phyloP scores from a whole-genome alignment of 2,888 invertebrate genomes.

The Harpalus rubripes region DNA sequence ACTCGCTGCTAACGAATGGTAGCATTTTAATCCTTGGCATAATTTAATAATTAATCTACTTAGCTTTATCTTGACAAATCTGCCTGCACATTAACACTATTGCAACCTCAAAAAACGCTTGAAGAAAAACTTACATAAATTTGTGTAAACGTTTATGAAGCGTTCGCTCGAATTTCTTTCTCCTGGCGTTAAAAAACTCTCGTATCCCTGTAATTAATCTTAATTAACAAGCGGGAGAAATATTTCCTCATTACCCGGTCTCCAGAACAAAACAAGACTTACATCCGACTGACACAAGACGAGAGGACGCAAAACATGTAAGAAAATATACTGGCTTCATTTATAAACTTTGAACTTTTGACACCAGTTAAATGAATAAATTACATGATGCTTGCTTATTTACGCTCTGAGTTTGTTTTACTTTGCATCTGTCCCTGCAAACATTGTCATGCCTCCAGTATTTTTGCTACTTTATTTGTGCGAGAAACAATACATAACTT shows the following conservation, averaged over 20 bases:
- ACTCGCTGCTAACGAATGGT: not conserved
- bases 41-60: slow-evolving; percentile 42
- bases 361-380: slow-evolving; percentile 53
- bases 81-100: slow-evolving; percentile 31
- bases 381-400: slow-evolving; percentile 40
- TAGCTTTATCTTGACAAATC: slow-evolving; percentile 45
- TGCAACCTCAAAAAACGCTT: slow-evolving; percentile 39
- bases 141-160: slow-evolving; percentile 45
- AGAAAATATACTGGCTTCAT: slow-evolving; percentile 49
- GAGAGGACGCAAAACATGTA: slow-evolving; percentile 29
- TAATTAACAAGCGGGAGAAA: slow-evolving; percentile 49
- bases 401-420: slow-evolving; percentile 21
- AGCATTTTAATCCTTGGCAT: slow-evolving; percentile 20
- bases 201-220: slow-evolving; percentile 47
- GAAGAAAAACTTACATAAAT: slow-evolving; percentile 45
- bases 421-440: slow-evolving; percentile 8
- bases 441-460: not conserved
- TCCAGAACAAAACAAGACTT: slow-evolving; percentile 25
- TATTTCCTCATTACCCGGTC: slow-evolving; percentile 47
- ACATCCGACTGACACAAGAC: slow-evolving; percentile 47
- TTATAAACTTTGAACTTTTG: slow-evolving; percentile 55
- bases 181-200: slow-evolving; percentile 44
- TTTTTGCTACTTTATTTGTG: slow-evolving; percentile 3
- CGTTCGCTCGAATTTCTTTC: slow-evolving; percentile 40
- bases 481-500: not conserved